Percentiles rank a stretch among this genome's conserved stretches.
Evolutionary conservation across 2,888 invertebrate species (phyloP).

Genomic region (Epistrophe eligans): DNA sequence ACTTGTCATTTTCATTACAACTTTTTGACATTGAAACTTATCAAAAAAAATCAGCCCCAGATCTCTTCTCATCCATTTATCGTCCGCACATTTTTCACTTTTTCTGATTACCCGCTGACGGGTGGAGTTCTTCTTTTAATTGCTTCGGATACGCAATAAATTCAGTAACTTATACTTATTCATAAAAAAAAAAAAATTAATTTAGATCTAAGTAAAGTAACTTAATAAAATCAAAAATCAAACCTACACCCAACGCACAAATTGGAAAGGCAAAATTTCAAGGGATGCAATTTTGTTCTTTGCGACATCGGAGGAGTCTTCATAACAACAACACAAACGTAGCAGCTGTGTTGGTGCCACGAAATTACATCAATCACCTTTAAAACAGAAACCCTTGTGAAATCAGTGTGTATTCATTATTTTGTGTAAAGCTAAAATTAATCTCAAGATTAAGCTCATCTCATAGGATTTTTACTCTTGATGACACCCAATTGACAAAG

Average conservation of each 20-base stretch:
- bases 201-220: not conserved
- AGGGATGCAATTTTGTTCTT: conserved; percentile 85
- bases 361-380: conserved; percentile 32
- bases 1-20: conserved; percentile 27
- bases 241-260: conserved; percentile 19
- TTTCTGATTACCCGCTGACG: conserved; percentile 35
- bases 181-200: not conserved
- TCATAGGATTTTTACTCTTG: conserved; percentile 23
- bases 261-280: conserved; percentile 5
- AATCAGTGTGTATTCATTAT: conserved; percentile 17
- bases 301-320: conserved; percentile 88
- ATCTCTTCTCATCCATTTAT: conserved; percentile 53
- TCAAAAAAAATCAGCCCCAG: conserved; percentile 41
- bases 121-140: conserved; percentile 58
- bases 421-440: not conserved
- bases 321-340: conserved; percentile 88
- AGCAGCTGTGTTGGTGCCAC: conserved; percentile 45
- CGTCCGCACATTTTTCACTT: conserved; percentile 31
- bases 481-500: conserved; percentile 45
- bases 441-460: conserved; percentile 7
- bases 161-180: not conserved
- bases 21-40: conserved; percentile 70
- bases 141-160: conserved; percentile 37
- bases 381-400: conserved; percentile 1
- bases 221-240: not conserved